Percentiles rank a stretch among this genome's conserved stretches.
phyloP scores from a whole-genome alignment of 2,113 vertebrate genomes.

The Syrrhaptes paradoxus region DNA sequence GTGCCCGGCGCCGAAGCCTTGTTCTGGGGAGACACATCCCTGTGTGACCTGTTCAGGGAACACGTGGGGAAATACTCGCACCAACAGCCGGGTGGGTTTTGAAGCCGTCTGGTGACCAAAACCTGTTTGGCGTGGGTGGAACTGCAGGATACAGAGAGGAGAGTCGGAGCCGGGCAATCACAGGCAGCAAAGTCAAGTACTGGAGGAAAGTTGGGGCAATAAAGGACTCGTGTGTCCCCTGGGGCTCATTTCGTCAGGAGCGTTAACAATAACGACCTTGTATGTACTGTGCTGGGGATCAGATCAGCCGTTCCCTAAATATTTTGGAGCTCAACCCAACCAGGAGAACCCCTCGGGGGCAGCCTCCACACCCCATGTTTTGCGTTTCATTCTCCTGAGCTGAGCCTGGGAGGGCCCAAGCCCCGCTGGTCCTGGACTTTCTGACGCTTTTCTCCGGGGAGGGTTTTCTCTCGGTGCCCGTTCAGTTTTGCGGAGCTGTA shows the following conservation, averaged over 20 bases:
- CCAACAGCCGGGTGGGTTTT: not conserved
- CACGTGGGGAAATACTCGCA: rapidly evolving
- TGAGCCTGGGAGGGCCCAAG: not conserved
- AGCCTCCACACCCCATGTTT: not conserved
- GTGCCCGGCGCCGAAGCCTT: too few relatives aligned
- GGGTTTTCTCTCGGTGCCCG: not conserved
- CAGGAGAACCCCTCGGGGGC: not conserved
- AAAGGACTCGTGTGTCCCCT: not conserved
- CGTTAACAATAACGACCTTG: too few relatives aligned
- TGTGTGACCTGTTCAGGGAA: not conserved
- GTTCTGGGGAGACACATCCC: not conserved
- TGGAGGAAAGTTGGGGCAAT: not conserved
- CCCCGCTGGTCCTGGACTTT: not conserved
- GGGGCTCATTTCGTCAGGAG: not conserved
- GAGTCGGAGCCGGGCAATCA: not conserved
- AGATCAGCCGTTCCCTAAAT: not conserved
- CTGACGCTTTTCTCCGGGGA: not conserved
- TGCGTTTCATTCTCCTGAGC: not conserved
- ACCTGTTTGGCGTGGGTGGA: not conserved
- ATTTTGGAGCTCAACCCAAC: not conserved
- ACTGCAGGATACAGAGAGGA: not conserved
- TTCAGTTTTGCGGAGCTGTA: not conserved
- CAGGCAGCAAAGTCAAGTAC: too few relatives aligned
- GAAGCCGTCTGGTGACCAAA: not conserved
- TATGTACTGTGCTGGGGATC: too few relatives aligned